phyloP scores from a whole-genome alignment of 2,113 vertebrate species.

The Catagonus wagneri region DNA sequence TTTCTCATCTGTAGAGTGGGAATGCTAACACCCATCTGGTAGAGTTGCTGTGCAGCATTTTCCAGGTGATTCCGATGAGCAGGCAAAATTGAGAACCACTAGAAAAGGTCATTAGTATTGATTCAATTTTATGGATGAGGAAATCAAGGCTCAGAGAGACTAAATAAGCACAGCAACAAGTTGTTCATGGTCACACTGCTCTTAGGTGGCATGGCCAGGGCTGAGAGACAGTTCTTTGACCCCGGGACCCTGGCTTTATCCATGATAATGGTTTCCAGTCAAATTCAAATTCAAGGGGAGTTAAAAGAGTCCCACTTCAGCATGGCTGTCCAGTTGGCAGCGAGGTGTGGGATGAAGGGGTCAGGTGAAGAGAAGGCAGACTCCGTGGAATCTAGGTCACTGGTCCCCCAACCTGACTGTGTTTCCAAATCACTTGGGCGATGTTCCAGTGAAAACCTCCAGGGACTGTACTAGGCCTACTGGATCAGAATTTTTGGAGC shows the following conservation, averaged over 20 bases:
- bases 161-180: not conserved
- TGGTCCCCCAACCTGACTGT: not conserved
- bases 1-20: not conserved
- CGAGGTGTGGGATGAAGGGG: not conserved
- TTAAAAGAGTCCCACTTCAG: not conserved
- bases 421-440: not conserved
- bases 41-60: not conserved
- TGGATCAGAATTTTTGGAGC: constrained; percentile 32
- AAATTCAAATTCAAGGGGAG: not conserved
- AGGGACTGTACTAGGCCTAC: not conserved
- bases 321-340: not conserved
- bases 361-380: constrained; percentile 15
- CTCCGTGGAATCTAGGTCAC: constrained; percentile 26
- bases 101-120: not conserved
- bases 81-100: not conserved
- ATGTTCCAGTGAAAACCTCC: not conserved
- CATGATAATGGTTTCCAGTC: not conserved
- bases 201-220: not conserved
- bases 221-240: not conserved
- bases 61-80: not conserved
- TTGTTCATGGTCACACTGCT: not conserved
- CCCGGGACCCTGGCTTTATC: not conserved
- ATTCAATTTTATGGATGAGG: not conserved
- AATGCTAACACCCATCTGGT: not conserved
- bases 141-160: not conserved